phyloP scores from a whole-genome alignment of 2,113 vertebrate species.

The Crotalus tigris region DNA sequence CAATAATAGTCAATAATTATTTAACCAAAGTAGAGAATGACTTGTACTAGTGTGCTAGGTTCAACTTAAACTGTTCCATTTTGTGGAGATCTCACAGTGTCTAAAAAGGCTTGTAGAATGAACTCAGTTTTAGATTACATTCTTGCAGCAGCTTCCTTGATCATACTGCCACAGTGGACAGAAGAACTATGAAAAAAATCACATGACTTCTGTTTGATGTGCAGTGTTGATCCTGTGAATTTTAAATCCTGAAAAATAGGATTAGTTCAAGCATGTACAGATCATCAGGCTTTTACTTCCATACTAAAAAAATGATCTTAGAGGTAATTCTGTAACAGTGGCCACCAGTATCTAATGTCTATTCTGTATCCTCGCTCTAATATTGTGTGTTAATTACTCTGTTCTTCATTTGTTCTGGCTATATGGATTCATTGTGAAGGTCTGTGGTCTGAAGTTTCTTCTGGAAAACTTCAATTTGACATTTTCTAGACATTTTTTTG shows the following conservation, averaged over 20 bases:
- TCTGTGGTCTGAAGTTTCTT: conserved; percentile 30
- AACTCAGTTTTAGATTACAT: not conserved
- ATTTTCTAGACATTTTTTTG: conserved; percentile 53
- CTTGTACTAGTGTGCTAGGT: not conserved
- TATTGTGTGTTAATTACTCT: conserved; percentile 4
- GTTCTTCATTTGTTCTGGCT: conserved; percentile 12
- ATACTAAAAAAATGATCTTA: not conserved
- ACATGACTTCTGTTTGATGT: not conserved
- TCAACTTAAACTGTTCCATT: not conserved
- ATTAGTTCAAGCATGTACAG: not conserved
- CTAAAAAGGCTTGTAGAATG: not conserved
- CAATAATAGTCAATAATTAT: not conserved
- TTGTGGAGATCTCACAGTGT: not conserved
- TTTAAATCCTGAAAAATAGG: not conserved
- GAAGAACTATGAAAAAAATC: not conserved
- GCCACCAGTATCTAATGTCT: not conserved
- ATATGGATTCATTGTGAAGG: not conserved
- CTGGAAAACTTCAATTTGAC: conserved; percentile 49
- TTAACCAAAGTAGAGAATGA: not conserved
- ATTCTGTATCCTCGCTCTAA: not conserved
- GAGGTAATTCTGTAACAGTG: not conserved
- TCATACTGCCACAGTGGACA: not conserved
- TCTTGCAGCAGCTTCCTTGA: not conserved
- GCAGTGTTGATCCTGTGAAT: not conserved
- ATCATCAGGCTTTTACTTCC: not conserved